Base-by-base conservation (phyloP, 1,140 invertebrate species). In the Drosophila arizonae region DNA sequence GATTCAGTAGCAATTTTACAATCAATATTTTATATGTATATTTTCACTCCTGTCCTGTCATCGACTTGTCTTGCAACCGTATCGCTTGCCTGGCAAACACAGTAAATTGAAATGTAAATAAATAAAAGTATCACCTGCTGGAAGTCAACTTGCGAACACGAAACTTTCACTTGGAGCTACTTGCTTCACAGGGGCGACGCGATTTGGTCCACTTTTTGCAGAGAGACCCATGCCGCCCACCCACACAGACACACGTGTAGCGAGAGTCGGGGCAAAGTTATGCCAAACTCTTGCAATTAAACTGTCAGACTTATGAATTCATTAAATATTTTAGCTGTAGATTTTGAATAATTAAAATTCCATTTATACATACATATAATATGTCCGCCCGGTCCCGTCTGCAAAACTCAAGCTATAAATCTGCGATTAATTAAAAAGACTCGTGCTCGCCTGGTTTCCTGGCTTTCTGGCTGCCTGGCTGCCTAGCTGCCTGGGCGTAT, bases 311-410 rank as follows among this genome's bases (percentile, higher is more conserved):
- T 87, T 87, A 87, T 87, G 84, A 87, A 87, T 87, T 88, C 77
- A 88, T 87, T 88, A 80, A 87, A 87, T 88, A 88, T 87, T 87
- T 79, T 77, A 87, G 84, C 88, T 88, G 84, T 84, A 79, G 82
- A 80, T 88, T 88, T 87, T 87, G 84, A 82, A 87, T 87, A 87
- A 88, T 87, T 87, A 87, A 87, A 87, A 77, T 87, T 77, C 77
- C 84, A 87, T 87, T 87, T 87, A 88, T 82, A 77, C 62, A 76
- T 46, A 48, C 64, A 82, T 28, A 71, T 43, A 21, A 66, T 39
- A 68, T 30, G 67, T 41, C 43, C 41, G 67, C 43, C 56, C 43
- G 17, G 21, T 24, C 50, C 33, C 56, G 51, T 21, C 43, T 26
- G 26, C 54, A 50, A 46, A 82, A 66, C 84, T 84, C 76, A 56